phyloP scores from a whole-genome alignment of 2,888 invertebrate species.

The Megalurothrips usitatus region DNA sequence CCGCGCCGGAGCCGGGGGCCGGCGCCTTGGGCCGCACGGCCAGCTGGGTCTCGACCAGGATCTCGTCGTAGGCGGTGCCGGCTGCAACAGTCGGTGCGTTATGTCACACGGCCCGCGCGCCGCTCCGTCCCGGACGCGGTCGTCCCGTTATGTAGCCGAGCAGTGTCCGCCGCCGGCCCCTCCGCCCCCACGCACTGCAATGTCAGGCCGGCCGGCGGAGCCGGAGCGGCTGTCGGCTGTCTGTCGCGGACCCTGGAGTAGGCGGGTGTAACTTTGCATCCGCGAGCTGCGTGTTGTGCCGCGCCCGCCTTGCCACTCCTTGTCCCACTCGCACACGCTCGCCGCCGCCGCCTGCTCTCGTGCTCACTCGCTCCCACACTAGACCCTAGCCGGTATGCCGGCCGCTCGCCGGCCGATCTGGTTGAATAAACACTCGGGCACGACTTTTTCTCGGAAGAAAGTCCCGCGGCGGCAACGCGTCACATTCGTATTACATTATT shows the following conservation, averaged over 20 bases:
- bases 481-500: no score
- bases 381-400: no score
- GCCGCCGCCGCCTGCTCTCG: no score
- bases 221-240: background rate
- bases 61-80: slow-evolving; percentile 19
- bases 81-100: background rate
- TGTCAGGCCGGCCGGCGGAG: background rate
- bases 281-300: no score
- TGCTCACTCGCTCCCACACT: no score
- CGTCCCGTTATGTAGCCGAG: background rate
- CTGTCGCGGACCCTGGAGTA: background rate
- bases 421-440: no score
- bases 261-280: no score
- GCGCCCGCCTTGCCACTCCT: no score
- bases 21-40: slow-evolving; percentile 11
- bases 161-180: background rate
- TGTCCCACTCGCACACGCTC: no score
- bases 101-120: background rate
- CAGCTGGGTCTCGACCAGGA: slow-evolving; percentile 14
- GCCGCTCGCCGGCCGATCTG: no score
- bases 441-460: no score
- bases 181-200: background rate
- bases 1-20: background rate
- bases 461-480: no score
- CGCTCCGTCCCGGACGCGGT: background rate